Evolutionary conservation across 2,888 invertebrate species (phyloP), one percentile per base, ranked within the genome.

Genomic region (Hipparchia semele): DNA sequence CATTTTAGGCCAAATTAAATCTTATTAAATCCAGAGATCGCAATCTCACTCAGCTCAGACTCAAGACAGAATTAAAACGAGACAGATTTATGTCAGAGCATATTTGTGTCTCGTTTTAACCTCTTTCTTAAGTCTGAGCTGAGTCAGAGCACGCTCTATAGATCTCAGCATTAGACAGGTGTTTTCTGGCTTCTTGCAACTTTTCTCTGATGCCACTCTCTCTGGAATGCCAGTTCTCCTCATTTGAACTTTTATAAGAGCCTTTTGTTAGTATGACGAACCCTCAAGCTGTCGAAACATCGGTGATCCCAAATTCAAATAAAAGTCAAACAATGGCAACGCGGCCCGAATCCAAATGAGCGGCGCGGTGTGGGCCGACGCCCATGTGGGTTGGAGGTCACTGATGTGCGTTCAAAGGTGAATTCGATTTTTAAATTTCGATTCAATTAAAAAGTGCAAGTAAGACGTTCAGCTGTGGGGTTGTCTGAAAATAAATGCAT

Each of bases 341-440:
- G 91, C 88, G 87, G 84, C 85, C 86, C 83, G 92, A 92, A 92
- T 93, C 82, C 84, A 87, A 91, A 90, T 91, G 85, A 83, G 78
- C 77, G 84, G 87, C 87, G 84, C 87, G 84, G 87, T 87, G 92
- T 91, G 88, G 92, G 92, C 83, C 80, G 86, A 73, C 80, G 79
- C 85, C 81, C 89, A 91, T 92, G 93, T 93, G 92, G 93, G 93
- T 83, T 86, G 89, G 90, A 93, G 93, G 93, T 91, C 91, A 88
- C 67, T 64, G 61, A 12, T 61, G 67, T 49, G 54, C 70, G 75
- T 75, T 70, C 69, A 76, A 74, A 73, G 71, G 68, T 76, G 71
- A 74, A 70, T 69, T 70, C 74, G 65, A 65, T 74, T 76, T 76
- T 73, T 68, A 54, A 68, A 74, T 70, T 66, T n/a, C 49, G 8